These are phyloP conservation scores for Semibalanus balanoides DNA, from an alignment of 1,140 invertebrate genomes.

Conservation along the genomic window DNA sequence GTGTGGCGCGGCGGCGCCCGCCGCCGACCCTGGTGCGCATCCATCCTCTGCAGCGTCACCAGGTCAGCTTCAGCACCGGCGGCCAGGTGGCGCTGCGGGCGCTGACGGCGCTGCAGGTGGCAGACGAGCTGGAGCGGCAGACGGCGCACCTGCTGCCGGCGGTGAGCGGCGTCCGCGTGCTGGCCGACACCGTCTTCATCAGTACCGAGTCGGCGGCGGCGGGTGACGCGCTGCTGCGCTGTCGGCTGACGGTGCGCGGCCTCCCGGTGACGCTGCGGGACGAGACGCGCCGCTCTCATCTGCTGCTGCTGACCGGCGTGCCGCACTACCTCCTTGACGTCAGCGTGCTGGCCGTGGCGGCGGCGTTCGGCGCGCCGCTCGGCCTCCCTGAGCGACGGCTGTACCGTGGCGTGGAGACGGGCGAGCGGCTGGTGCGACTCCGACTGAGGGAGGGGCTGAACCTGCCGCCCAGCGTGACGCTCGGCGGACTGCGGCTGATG, in stretches of 20 bases:
- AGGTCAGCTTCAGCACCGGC: not conserved
- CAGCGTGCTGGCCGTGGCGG: conserved; percentile 24
- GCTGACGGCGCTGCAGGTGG: not conserved
- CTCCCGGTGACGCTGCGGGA: conserved; percentile 25
- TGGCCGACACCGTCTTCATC: conserved; percentile 25
- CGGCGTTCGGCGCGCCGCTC: conserved; percentile 29
- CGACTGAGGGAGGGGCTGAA: not conserved
- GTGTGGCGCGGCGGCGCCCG: not conserved
- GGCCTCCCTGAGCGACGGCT: conserved; percentile 30
- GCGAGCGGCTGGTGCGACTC: conserved; percentile 30
- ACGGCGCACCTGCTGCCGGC: conserved; percentile 15
- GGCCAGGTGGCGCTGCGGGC: not conserved
- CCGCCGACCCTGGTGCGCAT: not conserved
- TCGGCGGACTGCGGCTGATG: not conserved
- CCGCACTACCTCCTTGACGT: conserved; percentile 28
- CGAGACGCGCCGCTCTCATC: conserved; percentile 25
- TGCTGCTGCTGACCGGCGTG: conserved; percentile 27
- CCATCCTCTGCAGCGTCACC: not conserved
- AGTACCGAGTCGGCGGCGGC: conserved; percentile 25
- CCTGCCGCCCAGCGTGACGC: not conserved
- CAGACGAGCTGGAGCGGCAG: not conserved
- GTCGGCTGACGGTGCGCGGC: conserved; percentile 25
- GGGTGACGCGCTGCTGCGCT: conserved; percentile 22
- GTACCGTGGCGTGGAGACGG: conserved; percentile 32
- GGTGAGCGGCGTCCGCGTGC: conserved; percentile 27